Conservation (phyloP, 1,140 invertebrate genomes). For the Homarus americanus region DNA sequence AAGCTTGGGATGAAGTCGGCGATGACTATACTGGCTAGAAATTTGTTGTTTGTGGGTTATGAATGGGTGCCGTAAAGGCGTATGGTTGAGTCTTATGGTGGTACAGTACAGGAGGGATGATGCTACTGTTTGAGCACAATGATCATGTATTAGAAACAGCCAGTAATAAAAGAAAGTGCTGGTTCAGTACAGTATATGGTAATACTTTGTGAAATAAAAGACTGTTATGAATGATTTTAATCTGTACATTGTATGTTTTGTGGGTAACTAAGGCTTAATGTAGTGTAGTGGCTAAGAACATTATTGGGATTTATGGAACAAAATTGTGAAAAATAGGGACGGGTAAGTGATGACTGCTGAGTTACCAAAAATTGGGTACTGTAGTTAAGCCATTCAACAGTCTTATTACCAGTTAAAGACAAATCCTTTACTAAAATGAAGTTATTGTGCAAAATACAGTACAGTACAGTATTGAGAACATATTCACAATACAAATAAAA, state of each 20-base stretch:
- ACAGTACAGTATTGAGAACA: background rate
- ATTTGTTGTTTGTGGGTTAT: background rate
- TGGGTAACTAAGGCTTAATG: background rate
- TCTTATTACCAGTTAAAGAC: background rate
- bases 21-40: background rate
- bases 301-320: background rate
- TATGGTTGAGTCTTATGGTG: background rate
- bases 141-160: background rate
- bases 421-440: too few relatives aligned
- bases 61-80: background rate
- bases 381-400: background rate
- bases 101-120: too few relatives aligned
- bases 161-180: background rate
- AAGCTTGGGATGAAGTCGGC: background rate
- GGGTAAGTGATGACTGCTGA: background rate
- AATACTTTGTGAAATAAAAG: background rate
- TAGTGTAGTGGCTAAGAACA: background rate
- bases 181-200: background rate
- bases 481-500: background rate
- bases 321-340: background rate
- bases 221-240: background rate
- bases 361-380: background rate
- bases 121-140: background rate
- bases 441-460: background rate
- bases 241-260: background rate